Base-by-base conservation (phyloP, 2,113 vertebrate species). In the Indicator maculatus region DNA sequence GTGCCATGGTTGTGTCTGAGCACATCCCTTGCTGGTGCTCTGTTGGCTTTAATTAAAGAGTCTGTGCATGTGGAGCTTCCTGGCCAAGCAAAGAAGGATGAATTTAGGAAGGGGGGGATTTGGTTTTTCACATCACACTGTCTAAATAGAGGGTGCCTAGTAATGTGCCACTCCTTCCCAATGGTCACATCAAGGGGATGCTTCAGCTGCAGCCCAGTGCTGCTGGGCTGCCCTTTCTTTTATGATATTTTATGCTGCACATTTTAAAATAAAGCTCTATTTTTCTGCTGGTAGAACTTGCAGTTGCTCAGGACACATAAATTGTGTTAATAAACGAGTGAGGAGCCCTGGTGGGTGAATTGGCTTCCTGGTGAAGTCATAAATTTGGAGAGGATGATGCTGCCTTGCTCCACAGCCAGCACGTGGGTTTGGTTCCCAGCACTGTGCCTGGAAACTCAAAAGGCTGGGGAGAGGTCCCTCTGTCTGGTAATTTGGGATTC, bases 21-120 rank as follows among this genome's bases (percentile, higher is more conserved):
- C 12, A 1, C 69, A 70, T 74, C 55, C 73, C 71, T 36, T 58
- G 60, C 78, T 93, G 81, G 21, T 90, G 89, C 88, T 96, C 93
- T 31, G 63, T 92, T 94, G 78, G 88, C 93, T 97, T 95, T 96
- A 94, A 97, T 97, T 88, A 93, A 95, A 87, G 92, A 67, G 84
- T 92, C 8, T 6, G 52, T 82, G 45, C 14, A 7, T 5, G 12
- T 44, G n/a, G 83, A 78, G 58, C 39, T 81, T 78, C 71, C 85
- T 85, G 81, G 91, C 87, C 72, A 36, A 90, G 81, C 61, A 73
- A 85, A n/a, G 33, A 53, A 71, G 76, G 86, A 44, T 12, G 10
- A 50, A 45, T 95, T 83, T 59, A 53, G 80, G 75, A 60, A 78
- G 58, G 69, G 60, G 69, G 89, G 44, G 83, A 21, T 86, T 85